Evolutionary conservation across 2,797 vertebrate species (phyloP).

Genomic region (Stomatorhinus walkeri): DNA sequence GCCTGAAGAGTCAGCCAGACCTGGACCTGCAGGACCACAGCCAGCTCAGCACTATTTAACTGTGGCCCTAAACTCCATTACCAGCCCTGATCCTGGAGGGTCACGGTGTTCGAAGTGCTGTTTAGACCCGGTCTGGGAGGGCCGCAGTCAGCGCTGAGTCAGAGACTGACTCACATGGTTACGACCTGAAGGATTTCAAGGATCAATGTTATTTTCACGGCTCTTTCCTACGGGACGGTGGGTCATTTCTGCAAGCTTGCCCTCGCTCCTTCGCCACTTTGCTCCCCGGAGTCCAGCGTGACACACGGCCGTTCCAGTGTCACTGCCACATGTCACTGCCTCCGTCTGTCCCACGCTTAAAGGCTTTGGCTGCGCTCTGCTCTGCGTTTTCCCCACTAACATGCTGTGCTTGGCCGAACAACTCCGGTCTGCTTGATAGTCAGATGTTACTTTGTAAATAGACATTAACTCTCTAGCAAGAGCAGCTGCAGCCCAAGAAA

Average conservation of each 20-base stretch:
- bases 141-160: conserved; percentile 47
- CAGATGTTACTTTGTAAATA: conserved; percentile 74
- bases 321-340: background rate
- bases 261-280: background rate
- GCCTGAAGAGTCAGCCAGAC: background rate
- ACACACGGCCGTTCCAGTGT: background rate
- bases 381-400: background rate
- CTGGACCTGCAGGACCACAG: background rate
- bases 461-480: conserved; percentile 74
- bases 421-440: conserved; percentile 71
- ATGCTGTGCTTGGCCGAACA: conserved; percentile 57
- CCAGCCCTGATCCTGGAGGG: background rate
- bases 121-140: conserved; percentile 67
- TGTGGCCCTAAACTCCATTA: background rate
- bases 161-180: conserved; percentile 52
- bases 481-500: conserved; percentile 67
- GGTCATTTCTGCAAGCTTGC: background rate
- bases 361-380: background rate
- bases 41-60: background rate
- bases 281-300: background rate
- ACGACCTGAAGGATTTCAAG: background rate
- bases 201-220: background rate
- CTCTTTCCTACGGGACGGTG: background rate
- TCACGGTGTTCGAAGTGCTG: background rate
- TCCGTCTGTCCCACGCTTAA: background rate